A percentile compares a stretch with the other conserved stretches of the same genome.
These are phyloP conservation scores for Tipula helvola DNA, from an alignment of 2,888 invertebrate genomes.

Conservation along the genomic window DNA sequence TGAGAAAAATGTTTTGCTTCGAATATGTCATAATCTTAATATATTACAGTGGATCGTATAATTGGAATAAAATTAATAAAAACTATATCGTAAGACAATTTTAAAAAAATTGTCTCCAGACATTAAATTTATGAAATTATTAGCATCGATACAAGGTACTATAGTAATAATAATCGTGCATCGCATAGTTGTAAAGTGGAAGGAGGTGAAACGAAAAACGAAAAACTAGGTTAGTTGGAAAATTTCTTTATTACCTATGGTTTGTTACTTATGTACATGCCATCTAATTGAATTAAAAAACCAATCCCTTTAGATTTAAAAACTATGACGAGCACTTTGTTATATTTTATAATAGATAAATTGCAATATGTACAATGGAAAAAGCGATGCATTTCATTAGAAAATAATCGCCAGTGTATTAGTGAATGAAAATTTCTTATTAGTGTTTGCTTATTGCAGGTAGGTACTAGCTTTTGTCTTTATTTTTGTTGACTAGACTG, in stretches of 20 bases:
- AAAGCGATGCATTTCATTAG: not conserved
- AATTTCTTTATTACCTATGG: not conserved
- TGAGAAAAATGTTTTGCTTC: conserved; percentile 8
- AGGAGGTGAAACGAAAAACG: conserved; percentile 4
- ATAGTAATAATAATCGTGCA: not conserved
- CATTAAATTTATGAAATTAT: not conserved
- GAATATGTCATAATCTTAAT: conserved; percentile 36
- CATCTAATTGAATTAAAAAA: not conserved
- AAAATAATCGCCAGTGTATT: not conserved
- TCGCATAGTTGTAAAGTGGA: not conserved
- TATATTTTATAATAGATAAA: too few species aligned
- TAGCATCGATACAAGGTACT: not conserved
- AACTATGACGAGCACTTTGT: not conserved
- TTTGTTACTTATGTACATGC: not conserved
- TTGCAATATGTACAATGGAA: too few species aligned
- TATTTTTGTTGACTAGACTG: not conserved
- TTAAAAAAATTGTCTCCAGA: not conserved
- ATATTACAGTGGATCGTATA: conserved; percentile 37
- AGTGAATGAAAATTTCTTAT: not conserved
- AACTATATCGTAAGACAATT: not conserved
- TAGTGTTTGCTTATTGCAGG: not conserved
- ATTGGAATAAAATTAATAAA: conserved; percentile 32
- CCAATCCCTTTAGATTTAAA: not conserved
- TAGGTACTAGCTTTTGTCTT: not conserved
- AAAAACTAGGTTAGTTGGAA: conserved; percentile 4